Evolutionary conservation across 2,113 vertebrate genomes (phyloP).

Genomic region (Taxidea taxus): DNA sequence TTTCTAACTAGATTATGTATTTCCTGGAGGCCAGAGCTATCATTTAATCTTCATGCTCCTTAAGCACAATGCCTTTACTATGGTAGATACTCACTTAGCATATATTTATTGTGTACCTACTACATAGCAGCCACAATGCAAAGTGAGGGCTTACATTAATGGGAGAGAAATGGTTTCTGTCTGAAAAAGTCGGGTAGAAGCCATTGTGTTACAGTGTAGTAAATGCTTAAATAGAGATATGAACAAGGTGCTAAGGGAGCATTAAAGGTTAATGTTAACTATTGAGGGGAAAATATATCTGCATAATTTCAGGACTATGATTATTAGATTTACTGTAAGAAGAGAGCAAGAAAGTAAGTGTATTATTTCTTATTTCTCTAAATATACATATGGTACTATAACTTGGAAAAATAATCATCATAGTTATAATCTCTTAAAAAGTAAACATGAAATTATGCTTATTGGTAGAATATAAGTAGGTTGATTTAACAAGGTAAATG

Average conservation of each 20-base stretch:
- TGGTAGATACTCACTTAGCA: not conserved
- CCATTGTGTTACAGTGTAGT: not conserved
- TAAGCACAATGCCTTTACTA: not conserved
- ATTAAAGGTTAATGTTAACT: slow-evolving; percentile 21
- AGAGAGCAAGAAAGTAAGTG: not conserved
- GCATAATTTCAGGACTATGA: slow-evolving; percentile 17
- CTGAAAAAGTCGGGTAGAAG: slow-evolving; percentile 23
- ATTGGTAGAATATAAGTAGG: not conserved
- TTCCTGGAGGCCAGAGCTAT: slow-evolving; percentile 8
- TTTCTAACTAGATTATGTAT: slow-evolving; percentile 41
- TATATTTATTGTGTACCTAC: not conserved
- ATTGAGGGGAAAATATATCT: not conserved
- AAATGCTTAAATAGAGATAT: slow-evolving; percentile 8
- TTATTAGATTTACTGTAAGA: not conserved
- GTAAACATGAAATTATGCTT: slow-evolving; percentile 41
- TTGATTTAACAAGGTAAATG: slow-evolving; percentile 28
- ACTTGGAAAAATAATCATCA: not conserved
- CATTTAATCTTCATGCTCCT: slow-evolving; percentile 25
- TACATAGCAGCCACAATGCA: not conserved
- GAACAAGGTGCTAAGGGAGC: not conserved
- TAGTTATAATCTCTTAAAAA: slow-evolving; percentile 49
- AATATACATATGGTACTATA: not conserved
- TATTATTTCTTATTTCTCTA: slow-evolving; percentile 14
- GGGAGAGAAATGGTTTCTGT: slow-evolving; percentile 30
- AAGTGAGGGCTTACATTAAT: not conserved